Percentiles rank a stretch among this genome's conserved stretches.
These are phyloP conservation scores for Drosophila prosaltans DNA, from an alignment of 1,140 invertebrate species.

Conservation along the genomic window DNA sequence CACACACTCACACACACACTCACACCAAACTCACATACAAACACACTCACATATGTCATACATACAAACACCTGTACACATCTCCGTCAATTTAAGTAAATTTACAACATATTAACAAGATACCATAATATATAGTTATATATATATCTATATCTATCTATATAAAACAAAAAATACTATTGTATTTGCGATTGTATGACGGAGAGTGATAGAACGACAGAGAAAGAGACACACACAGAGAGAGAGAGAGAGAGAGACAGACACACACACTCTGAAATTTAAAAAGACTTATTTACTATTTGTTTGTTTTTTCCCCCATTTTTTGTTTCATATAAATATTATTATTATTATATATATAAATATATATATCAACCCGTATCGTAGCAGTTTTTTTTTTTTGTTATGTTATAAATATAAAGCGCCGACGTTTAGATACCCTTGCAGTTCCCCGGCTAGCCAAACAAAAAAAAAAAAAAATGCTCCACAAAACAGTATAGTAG, in stretches of 20 bases:
- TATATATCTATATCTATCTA: too few species aligned
- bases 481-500: neutral
- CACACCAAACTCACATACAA: conserved; percentile 13
- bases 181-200: conserved; percentile 55
- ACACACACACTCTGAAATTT: conserved; percentile 77
- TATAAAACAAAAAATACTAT: conserved; percentile 47
- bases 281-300: conserved; percentile 80
- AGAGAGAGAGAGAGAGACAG: conserved; percentile 66
- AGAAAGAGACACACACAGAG: conserved; percentile 61
- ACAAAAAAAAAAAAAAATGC: conserved; percentile 8
- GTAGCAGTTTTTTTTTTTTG: conserved; percentile 49
- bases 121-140: conserved; percentile 12
- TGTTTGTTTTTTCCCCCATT: conserved; percentile 61
- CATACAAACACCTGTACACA: conserved; percentile 33
- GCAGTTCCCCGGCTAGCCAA: neutral
- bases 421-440: neutral
- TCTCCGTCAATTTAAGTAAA: conserved; percentile 48
- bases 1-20: conserved; percentile 12
- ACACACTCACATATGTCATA: conserved; percentile 26
- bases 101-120: conserved; percentile 27
- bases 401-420: conserved; percentile 44
- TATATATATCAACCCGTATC: conserved; percentile 33
- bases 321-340: conserved; percentile 53
- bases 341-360: conserved; percentile 39
- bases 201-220: conserved; percentile 63